These are phyloP conservation scores for Ptychoptera albimana DNA, from an alignment of 2,888 invertebrate species.

Conservation along the genomic window DNA sequence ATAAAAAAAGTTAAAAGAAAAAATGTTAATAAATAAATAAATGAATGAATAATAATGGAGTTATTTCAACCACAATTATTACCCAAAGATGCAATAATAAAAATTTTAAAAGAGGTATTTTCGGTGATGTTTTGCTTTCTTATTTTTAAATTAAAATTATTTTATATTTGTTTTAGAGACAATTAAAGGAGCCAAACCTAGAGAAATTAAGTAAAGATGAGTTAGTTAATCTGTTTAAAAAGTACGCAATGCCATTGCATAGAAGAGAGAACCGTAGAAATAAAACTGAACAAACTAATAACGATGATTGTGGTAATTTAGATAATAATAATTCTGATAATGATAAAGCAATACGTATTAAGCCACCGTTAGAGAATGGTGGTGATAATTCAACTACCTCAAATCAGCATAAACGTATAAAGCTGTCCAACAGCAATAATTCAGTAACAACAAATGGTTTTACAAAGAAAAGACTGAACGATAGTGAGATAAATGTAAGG, in stretches of 20 bases:
- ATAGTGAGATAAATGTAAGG: too few species aligned
- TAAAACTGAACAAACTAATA: too few species aligned
- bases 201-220: constrained; percentile 14
- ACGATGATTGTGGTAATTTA: too few species aligned
- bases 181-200: constrained; percentile 14
- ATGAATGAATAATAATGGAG: constrained; percentile 12
- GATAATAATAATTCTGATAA: too few species aligned
- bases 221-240: constrained; percentile 16
- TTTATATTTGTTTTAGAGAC: constrained; percentile 13
- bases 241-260: constrained; percentile 17
- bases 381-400: too few species aligned
- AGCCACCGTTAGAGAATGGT: too few species aligned
- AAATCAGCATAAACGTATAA: too few species aligned
- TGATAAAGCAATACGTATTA: too few species aligned
- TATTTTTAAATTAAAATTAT: background rate
- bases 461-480: too few species aligned
- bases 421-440: too few species aligned
- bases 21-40: background rate
- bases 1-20: too few species aligned
- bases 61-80: constrained; percentile 12
- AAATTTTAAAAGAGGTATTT: constrained; percentile 17
- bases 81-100: constrained; percentile 14
- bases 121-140: background rate
- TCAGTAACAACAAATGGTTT: too few species aligned
- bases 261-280: constrained; percentile 6